These are phyloP conservation scores for Orchestia grillus DNA, from an alignment of 1,140 invertebrate genomes.

Conservation along the genomic window DNA sequence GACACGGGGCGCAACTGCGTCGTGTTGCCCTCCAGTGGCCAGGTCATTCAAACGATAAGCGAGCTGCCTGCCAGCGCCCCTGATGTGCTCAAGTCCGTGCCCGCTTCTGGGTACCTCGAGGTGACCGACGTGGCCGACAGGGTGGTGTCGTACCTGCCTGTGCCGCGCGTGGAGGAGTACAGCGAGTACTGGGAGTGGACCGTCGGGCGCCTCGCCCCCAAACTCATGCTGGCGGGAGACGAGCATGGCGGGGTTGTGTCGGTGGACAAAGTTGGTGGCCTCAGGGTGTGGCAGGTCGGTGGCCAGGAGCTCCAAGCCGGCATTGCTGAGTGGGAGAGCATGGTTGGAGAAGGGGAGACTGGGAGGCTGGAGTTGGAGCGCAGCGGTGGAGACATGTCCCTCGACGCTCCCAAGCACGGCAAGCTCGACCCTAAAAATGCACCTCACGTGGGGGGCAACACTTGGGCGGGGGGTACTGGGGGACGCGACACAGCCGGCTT, in stretches of 20 bases:
- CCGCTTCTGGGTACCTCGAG: conserved; percentile 74
- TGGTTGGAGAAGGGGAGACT: conserved; percentile 71
- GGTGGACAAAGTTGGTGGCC: conserved; percentile 76
- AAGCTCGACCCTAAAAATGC: conserved; percentile 89
- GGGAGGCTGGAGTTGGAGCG: conserved; percentile 82
- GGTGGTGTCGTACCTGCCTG: conserved; percentile 76
- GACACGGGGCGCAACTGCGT: conserved; percentile 64
- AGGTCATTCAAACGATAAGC: conserved; percentile 68
- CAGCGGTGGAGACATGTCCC: conserved; percentile 80
- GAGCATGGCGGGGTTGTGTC: conserved; percentile 75
- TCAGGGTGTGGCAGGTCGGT: conserved; percentile 77
- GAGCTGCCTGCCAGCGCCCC: conserved; percentile 59
- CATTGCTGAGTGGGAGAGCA: conserved; percentile 73
- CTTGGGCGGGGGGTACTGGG: conserved; percentile 95
- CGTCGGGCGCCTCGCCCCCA: conserved; percentile 59
- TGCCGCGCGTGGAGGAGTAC: conserved; percentile 70
- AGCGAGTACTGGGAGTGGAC: conserved; percentile 64
- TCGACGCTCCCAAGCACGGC: conserved; percentile 85
- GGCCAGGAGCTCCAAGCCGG: conserved; percentile 73
- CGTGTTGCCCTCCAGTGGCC: conserved; percentile 72
- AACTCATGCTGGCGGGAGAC: conserved; percentile 71
- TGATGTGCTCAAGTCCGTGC: conserved; percentile 46
- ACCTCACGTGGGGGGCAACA: conserved; percentile 95
- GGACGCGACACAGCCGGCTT: conserved; percentile 91
- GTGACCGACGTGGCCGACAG: conserved; percentile 74